phyloP scores from a whole-genome alignment of 2,113 vertebrate species.

The Pluvialis apricaria region DNA sequence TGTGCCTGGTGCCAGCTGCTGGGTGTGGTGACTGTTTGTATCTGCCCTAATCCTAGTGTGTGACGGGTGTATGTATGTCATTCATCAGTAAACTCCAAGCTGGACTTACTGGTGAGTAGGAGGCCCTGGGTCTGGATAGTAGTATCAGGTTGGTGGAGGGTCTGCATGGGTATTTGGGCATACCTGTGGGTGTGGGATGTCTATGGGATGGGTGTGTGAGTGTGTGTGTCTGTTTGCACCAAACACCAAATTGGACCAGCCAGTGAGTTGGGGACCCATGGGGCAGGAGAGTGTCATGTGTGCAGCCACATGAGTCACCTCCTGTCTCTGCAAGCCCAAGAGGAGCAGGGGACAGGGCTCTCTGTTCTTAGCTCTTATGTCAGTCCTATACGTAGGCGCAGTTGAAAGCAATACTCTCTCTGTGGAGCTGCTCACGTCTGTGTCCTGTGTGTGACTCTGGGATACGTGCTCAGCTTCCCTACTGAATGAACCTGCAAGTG shows the following conservation, averaged over 20 bases:
- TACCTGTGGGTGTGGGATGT: not conserved
- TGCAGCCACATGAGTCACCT: not conserved
- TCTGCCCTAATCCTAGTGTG: not conserved
- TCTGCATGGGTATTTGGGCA: not conserved
- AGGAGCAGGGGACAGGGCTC: not conserved
- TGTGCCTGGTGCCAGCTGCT: not conserved
- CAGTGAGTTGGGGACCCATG: accelerated
- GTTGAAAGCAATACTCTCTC: not conserved
- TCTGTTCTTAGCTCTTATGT: not conserved
- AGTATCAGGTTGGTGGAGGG: not conserved
- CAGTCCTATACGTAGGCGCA: not conserved
- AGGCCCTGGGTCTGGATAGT: not conserved
- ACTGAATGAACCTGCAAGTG: accelerated
- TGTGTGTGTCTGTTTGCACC: not conserved
- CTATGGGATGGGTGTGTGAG: accelerated
- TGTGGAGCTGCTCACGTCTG: accelerated
- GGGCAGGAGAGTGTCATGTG: accelerated
- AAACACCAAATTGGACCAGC: not conserved
- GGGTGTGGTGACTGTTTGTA: not conserved
- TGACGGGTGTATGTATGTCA: accelerated
- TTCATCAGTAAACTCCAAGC: not conserved
- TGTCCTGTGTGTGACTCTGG: not conserved
- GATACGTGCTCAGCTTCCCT: not conserved
- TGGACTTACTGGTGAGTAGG: accelerated
- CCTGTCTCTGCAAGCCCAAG: not conserved